These are phyloP conservation scores for Parazoanthus darwini DNA, from an alignment of 92 coral and sea anemone species.

Conservation along the genomic window DNA sequence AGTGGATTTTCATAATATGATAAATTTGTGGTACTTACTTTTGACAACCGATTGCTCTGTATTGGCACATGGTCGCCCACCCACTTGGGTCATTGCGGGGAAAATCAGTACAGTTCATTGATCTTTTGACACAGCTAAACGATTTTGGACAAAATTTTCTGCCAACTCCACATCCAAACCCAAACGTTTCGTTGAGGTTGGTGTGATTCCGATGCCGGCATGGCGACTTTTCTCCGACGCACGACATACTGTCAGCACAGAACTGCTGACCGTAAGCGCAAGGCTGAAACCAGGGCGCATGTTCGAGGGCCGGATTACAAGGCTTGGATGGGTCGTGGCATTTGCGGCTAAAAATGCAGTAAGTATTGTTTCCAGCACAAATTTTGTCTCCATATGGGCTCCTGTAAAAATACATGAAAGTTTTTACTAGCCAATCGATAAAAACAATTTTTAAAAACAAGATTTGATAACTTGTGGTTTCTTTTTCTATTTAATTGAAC, in stretches of 20 bases:
- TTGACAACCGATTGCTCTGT: constrained; percentile 32
- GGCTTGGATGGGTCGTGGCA: constrained; percentile 2
- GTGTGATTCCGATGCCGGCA: background rate
- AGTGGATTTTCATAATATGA: too few species aligned
- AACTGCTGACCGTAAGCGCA: constrained; percentile 32
- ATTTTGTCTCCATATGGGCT: constrained; percentile 35
- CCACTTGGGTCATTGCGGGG: constrained; percentile 28
- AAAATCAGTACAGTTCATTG: constrained; percentile 12
- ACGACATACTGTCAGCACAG: constrained; percentile 33
- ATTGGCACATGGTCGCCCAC: constrained; percentile 39
- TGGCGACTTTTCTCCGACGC: background rate
- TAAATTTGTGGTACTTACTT: background rate
- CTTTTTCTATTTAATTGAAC: too few species aligned
- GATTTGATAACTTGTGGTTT: background rate
- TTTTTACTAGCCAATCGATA: background rate
- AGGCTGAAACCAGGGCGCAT: constrained; percentile 21
- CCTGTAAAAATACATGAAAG: background rate
- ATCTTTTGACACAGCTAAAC: constrained; percentile 1
- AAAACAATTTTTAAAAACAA: too few species aligned
- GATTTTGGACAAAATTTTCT: constrained; percentile 14
- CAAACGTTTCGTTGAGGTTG: constrained; percentile 19
- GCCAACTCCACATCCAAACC: constrained; percentile 19
- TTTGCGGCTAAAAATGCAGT: constrained; percentile 27
- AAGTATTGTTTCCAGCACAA: constrained; percentile 15
- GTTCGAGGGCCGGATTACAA: constrained; percentile 2